phyloP scores from a whole-genome alignment of 2,888 invertebrate genomes.

The Synanthedon vespiformis region DNA sequence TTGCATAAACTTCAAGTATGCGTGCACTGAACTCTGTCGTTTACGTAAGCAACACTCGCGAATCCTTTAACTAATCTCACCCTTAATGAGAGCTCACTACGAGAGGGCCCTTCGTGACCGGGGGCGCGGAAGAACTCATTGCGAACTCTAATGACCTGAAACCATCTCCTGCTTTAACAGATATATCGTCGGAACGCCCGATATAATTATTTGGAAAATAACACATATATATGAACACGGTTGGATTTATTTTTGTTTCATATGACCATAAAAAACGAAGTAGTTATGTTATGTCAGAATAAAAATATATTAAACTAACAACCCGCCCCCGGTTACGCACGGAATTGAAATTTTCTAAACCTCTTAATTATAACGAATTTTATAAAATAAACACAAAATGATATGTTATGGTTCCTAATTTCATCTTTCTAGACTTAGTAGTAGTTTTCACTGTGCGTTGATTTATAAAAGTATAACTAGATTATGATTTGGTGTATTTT shows the following conservation, averaged over 20 bases:
- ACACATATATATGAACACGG: neutral
- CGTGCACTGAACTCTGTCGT: conserved; percentile 20
- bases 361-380: no score
- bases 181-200: conserved; percentile 39
- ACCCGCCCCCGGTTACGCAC: no score
- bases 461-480: no score
- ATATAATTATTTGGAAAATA: conserved; percentile 18
- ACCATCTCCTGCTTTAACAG: conserved; percentile 44
- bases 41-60: conserved; percentile 26
- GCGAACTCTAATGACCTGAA: conserved; percentile 50
- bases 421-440: no score
- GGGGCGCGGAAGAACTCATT: conserved; percentile 57
- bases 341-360: no score
- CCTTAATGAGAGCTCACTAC: conserved; percentile 47
- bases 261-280: no score
- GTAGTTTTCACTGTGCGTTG: no score
- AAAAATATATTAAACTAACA: no score
- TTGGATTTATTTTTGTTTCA: no score
- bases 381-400: no score
- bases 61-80: conserved; percentile 35
- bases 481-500: neutral
- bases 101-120: conserved; percentile 41
- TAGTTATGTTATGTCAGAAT: no score
- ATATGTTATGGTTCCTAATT: no score
- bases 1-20: conserved; percentile 17